A percentile compares a stretch with the other conserved stretches of the same genome.
phyloP scores from a whole-genome alignment of 2,888 invertebrate species.

The Diachrysia chrysitis region DNA sequence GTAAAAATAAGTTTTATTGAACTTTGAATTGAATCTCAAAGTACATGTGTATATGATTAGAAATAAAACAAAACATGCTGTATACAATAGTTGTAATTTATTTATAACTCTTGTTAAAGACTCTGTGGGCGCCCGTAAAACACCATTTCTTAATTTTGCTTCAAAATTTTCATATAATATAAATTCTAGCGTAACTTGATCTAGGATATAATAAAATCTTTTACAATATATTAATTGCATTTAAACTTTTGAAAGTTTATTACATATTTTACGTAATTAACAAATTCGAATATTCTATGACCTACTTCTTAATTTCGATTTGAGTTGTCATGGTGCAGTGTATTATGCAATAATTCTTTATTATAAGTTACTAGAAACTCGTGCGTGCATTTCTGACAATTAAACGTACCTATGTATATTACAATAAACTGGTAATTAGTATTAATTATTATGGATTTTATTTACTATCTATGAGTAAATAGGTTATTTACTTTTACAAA shows the following conservation, averaged over 20 bases:
- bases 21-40: slow-evolving; percentile 44
- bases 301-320: background rate
- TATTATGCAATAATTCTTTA: background rate
- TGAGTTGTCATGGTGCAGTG: slow-evolving; percentile 1
- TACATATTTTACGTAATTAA: background rate
- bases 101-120: slow-evolving; percentile 22
- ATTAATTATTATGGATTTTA: background rate
- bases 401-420: background rate
- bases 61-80: slow-evolving; percentile 35
- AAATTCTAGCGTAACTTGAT: background rate
- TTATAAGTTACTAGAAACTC: background rate
- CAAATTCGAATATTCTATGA: slow-evolving; percentile 2
- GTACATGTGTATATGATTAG: slow-evolving; percentile 34
- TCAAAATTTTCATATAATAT: no score
- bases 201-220: background rate
- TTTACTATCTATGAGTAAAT: background rate
- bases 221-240: background rate
- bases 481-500: no score
- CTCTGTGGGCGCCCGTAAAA: background rate
- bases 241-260: background rate
- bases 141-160: background rate
- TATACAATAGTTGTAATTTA: slow-evolving; percentile 33
- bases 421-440: background rate
- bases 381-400: background rate
- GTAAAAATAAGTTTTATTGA: slow-evolving; percentile 13